phyloP scores from a whole-genome alignment of 2,113 vertebrate species.

The Bufo bufo region DNA sequence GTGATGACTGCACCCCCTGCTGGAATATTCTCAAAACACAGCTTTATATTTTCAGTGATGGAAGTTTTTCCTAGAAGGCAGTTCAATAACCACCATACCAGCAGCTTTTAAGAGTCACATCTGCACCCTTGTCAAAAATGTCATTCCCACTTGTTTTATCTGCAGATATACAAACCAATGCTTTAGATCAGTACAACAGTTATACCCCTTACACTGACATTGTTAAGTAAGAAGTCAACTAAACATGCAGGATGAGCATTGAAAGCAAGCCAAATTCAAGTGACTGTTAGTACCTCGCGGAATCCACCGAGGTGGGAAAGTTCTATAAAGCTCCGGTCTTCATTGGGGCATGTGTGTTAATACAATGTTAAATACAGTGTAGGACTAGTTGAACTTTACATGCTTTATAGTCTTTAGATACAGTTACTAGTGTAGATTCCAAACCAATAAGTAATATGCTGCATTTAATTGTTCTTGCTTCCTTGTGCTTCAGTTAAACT shows the following conservation, averaged over 20 bases:
- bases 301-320: conserved; percentile 61
- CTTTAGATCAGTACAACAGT: conserved; percentile 58
- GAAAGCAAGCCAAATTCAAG: neutral
- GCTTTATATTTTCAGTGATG: neutral
- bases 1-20: conserved; percentile 61
- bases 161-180: conserved; percentile 27
- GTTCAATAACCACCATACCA: conserved; percentile 12
- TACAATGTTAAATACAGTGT: conserved; percentile 81
- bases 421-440: conserved; percentile 74
- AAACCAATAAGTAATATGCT: conserved; percentile 81
- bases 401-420: conserved; percentile 78
- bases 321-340: conserved; percentile 63
- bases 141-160: neutral
- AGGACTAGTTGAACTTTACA: conserved; percentile 80
- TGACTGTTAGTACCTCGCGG: conserved; percentile 60
- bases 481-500: conserved; percentile 72
- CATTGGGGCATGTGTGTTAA: conserved; percentile 70
- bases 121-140: neutral
- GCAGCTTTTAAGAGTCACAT: conserved; percentile 23
- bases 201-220: neutral
- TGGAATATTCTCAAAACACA: conserved; percentile 64
- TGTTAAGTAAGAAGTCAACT: conserved; percentile 24
- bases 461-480: conserved; percentile 83
- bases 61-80: neutral
- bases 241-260: conserved; percentile 23